These are phyloP conservation scores for Thecophora atra DNA, from an alignment of 2,888 invertebrate genomes.

Conservation along the genomic window DNA sequence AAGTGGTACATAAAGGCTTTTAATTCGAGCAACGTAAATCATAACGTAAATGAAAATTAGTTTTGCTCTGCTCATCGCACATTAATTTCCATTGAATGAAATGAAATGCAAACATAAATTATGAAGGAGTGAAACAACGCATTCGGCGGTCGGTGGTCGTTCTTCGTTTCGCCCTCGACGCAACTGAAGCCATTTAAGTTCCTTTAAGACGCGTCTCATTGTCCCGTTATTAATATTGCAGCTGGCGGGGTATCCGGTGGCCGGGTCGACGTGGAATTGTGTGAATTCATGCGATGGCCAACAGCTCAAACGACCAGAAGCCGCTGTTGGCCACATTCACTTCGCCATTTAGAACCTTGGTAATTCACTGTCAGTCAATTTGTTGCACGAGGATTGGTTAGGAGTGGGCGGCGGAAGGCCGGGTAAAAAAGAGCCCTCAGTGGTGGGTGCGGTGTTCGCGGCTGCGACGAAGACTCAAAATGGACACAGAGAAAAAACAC, in stretches of 20 bases:
- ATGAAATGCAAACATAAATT: conserved; percentile 61
- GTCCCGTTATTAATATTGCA: conserved; percentile 60
- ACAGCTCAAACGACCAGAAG: too few species aligned
- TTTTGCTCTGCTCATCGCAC: conserved; percentile 75
- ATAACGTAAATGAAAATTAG: conserved; percentile 30
- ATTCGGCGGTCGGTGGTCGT: conserved; percentile 56
- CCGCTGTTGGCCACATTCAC: conserved; percentile 4
- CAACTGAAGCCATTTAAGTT: conserved; percentile 54
- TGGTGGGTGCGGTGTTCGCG: conserved; percentile 5
- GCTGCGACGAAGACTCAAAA: too few species aligned
- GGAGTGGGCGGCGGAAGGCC: background rate
- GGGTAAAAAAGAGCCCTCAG: background rate
- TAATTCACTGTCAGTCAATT: conserved; percentile 40
- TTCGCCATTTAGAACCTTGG: conserved; percentile 37
- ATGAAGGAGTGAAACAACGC: too few species aligned
- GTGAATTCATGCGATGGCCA: conserved; percentile 35
- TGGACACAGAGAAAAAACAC: too few species aligned
- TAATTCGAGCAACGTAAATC: too few species aligned
- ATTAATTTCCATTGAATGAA: conserved; percentile 70
- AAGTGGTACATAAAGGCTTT: too few species aligned
- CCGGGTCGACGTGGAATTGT: conserved; percentile 28
- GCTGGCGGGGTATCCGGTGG: conserved; percentile 26
- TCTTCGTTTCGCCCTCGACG: too few species aligned
- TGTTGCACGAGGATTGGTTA: conserved; percentile 18
- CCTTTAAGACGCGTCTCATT: conserved; percentile 57